Evolutionary conservation across 2,113 vertebrate genomes (phyloP), one percentile per base, ranked within the genome.

Genomic region (Epinephelus fuscoguttatus): DNA sequence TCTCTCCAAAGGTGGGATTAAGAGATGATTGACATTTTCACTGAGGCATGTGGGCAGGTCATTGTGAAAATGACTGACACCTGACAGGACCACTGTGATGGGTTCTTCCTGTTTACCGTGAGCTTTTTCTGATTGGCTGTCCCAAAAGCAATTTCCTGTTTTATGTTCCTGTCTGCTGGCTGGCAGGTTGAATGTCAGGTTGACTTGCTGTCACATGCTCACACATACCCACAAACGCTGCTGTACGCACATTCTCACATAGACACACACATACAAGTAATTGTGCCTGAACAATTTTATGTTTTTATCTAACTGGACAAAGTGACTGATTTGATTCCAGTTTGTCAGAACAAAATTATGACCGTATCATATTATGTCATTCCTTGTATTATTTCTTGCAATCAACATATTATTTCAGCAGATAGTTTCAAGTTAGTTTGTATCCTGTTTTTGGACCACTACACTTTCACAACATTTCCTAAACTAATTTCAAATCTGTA

Each of bases 121-220:
- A 91, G 80, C 86, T 90, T 88, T 87, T 85, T 90, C 89, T 92
- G 89, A 94, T 94, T 94, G 93, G 94, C 78, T 91, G 91, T 93
- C 92, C 89, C 87, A 91, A 92, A 94, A 92, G 92, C 88, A 94
- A 94, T 94, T 94, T 94, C 91, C 93, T 93, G 90, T 93, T 94
- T 85, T 93, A 93, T 94, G 93, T 94, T 91, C 81, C 89, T 94
- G 93, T 94, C 93, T 75, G 75, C 68, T 81, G 59, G 66, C 81
- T 90, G 93, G 81, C 88, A 84, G 84, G 78, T 88, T 91, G 87
- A 91, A 89, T 93, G 91, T 90, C 88, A 89, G 74, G 76, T 87
- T 89, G 85, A 89, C 82, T 88, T 76, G 73, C 67, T 86, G 84
- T 87, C 78, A 87, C 88, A 19, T 14, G 59, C 9, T 67, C 79